Conservation (phyloP, 2,113 vertebrate genomes). For the Eptatretus burgeri region DNA sequence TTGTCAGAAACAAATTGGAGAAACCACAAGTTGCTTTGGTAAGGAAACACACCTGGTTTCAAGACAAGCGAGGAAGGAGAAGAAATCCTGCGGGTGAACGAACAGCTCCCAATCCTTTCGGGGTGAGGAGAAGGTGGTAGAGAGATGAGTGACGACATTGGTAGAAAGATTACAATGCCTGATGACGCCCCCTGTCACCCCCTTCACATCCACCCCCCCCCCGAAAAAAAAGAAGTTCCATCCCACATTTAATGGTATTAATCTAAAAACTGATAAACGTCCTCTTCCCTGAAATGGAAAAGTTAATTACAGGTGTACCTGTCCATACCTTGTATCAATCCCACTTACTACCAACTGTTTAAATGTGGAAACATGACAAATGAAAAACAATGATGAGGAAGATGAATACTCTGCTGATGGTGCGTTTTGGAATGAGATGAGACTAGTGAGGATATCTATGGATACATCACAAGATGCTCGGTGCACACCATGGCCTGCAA, state of each 20-base stretch:
- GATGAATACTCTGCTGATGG: not conserved
- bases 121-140: not conserved
- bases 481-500: conserved; percentile 55
- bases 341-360: no score
- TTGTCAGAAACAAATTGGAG: no score
- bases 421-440: not conserved
- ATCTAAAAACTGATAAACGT: not conserved
- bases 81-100: conserved; percentile 46
- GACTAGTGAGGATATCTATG: not conserved
- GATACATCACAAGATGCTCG: not conserved
- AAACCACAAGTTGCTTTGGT: no score
- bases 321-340: no score
- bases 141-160: not conserved
- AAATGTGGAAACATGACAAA: not conserved
- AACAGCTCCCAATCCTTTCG: conserved; percentile 65
- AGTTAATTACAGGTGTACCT: not conserved
- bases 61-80: conserved; percentile 44
- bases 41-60: conserved; percentile 35
- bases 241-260: not conserved
- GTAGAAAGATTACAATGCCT: not conserved
- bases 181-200: not conserved
- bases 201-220: no score
- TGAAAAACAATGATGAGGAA: not conserved
- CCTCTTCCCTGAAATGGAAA: not conserved
- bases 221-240: not conserved